Base-by-base conservation (phyloP, 2,113 vertebrate species). In the Notothenia rossii region DNA sequence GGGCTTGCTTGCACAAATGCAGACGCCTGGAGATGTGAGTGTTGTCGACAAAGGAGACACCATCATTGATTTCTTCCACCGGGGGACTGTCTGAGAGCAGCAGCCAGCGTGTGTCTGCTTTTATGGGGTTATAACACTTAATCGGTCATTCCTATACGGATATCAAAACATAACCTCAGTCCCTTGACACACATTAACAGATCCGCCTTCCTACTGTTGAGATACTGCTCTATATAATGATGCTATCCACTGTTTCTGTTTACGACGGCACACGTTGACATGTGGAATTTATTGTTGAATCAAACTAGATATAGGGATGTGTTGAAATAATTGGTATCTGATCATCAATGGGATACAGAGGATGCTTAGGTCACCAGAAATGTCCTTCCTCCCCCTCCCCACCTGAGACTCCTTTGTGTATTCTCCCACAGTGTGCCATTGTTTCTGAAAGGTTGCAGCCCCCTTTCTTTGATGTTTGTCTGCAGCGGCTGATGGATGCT, bases 401-500 rank as follows among this genome's bases (percentile, higher is more conserved):
- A 33, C 73, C 80, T 61, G 63, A 55, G 51, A 40, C 73, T 55
- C 75, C 45, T 77, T 78, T 83, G 77, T 77, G 65, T 59, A 63
- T 70, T 69, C 59, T 18, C 66, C 56, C 66, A 43, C 77, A 64
- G 53, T 12, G 60, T 33, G 25, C 79, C 60, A 33, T 90, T 93
- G 86, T 90, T 62, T 81, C 49, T 62, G 56, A 80, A 76, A 69
- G 68, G 70, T 59, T 66, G 40, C 53, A 51, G 40, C 74, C 59
- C 36, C 51, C 36, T 66, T 59, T 55, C 74, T 89, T 78, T 79
- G 73, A 87, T 86, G 83, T 70, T 40, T 51, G 71, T 81, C 77
- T 64, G 53, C 77, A 59, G 62, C 0, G 75, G 80, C 46, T 81
- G 89, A 91, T 77, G 33, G 84, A 91, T 85, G 84, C 82, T 84